Evolutionary conservation across 2,888 invertebrate species (phyloP), one percentile per base, ranked within the genome.

Genomic region (Ophonus ardosiacus): DNA sequence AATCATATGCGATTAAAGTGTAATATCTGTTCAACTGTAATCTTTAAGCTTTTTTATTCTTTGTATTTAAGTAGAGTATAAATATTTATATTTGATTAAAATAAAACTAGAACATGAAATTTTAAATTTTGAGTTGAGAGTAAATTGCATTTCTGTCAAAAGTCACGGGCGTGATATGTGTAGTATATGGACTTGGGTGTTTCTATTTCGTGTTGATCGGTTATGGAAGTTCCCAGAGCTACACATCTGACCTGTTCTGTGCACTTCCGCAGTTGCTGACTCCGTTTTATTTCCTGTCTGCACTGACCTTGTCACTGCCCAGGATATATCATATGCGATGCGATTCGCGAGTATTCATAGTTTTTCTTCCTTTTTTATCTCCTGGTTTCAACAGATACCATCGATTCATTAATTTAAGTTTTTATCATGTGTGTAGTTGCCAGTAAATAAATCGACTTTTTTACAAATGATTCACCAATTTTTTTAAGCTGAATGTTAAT

Each of bases 221-320:
- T 59, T 80, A 57, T 80, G 40, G 59, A 80, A 59, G 61, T 80
- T 17, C 21, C 51, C 80, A 21, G 8, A 56, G 56, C 71, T 15
- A 79, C 79, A 79, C 59, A 80, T 80, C 61, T 56, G 31, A 57
- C 59, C 24, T 40, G 61, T 61, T 61, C 38, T 80, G 80, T 80
- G 80, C 80, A 80, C 38, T 61, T 80, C 80, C 80, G 80, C n/a
- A 57, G 31, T 21, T 61, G 61, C 61, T 80, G 59, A 38, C 59
- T 80, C 61, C 63, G 8, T 63, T 63, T 63, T 68, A 68, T 68
- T 68, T 68, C 38, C 68, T 10, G 24, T 68, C 38, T 15, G 7
- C 43, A 51, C 61, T 76, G 76, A 76, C 78, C 78, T 78, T 78
- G 78, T 56, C 76, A 76, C 7, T 17, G 59, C 18, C 38, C n/a